Conservation (phyloP, 2,888 invertebrate species). For the Xestobium rufovillosum region DNA sequence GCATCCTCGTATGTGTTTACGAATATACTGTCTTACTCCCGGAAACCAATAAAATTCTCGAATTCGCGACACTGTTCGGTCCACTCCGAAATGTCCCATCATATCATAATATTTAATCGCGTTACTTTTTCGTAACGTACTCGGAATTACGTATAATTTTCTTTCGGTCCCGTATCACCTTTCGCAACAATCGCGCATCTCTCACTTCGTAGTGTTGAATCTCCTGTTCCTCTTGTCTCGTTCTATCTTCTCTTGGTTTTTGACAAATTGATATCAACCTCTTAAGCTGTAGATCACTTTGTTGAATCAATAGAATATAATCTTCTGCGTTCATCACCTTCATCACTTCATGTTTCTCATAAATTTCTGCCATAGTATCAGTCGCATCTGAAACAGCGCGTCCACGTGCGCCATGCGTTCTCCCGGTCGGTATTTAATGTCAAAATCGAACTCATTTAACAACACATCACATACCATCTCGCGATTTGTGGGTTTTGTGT, state of each 20-base stretch:
- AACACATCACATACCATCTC: conserved; percentile 9
- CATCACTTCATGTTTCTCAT: neutral
- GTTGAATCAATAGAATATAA: conserved; percentile 1
- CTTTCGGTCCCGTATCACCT: neutral
- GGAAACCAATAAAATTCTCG: conserved; percentile 1
- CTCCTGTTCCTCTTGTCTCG: neutral
- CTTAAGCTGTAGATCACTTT: neutral
- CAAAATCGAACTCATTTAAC: conserved; percentile 2
- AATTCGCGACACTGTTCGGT: neutral
- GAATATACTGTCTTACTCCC: neutral
- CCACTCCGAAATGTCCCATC: conserved; percentile 1
- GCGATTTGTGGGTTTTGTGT: conserved; percentile 15
- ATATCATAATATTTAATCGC: neutral
- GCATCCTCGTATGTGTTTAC: no score
- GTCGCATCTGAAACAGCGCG: neutral
- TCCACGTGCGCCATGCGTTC: conserved; percentile 3
- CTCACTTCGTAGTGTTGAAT: conserved; percentile 1
- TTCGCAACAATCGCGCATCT: conserved; percentile 2
- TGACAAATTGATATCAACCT: neutral
- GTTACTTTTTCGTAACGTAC: conserved; percentile 1
- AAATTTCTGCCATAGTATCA: neutral
- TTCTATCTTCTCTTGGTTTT: neutral
- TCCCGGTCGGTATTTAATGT: neutral
- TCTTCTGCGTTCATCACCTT: conserved; percentile 1
- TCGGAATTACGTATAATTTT: conserved; percentile 5